Evolutionary conservation across 1,140 invertebrate species (phyloP), one percentile per base, ranked within the genome.

Genomic region (Tetragonula clypearis): DNA sequence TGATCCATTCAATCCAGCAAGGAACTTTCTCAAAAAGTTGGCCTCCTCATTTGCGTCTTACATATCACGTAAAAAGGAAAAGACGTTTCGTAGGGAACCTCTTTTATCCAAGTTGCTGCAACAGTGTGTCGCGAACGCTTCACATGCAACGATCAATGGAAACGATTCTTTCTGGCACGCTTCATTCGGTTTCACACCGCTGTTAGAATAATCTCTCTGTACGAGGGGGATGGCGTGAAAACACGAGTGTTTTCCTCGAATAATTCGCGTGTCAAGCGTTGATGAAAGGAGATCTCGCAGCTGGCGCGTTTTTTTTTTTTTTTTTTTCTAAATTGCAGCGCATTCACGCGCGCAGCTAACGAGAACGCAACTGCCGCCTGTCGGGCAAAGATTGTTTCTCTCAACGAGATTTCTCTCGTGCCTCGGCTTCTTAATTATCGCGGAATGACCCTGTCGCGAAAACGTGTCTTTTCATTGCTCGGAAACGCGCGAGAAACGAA

Each of bases 371-470:
- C 81, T 23, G 14, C 53, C 60, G 62, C 4, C 14, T n/a, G 23
- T n/a, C 12, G 19, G 30, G 75, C 55, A 23, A 55, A 84, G 55
- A 84, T 79, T 72, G 82, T 72, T 79, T 62, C 21, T 62, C 26
- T 79, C 75, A 30, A 72, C 75, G 58, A 74, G 49, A 73, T 68
- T 11, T 23, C 41, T 76, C n/a, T n/a, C 56, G 5, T 8, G 41
- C 41, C 41, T 15, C 26, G 58, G 62, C 26, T 72, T 21, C 56
- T 72, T 79, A 79, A 79, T 84, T 60, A 79, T 55, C 55, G 35
- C 75, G 55, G 15, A 60, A 71, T 17, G 65, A 55, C 41, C 19
- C 60, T 77, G n/a, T 19, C 17, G 23, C 60, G 81, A 66, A n/a
- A 58, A 62, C 17, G 35, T 15, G 60, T 26, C 35, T 41, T 69